phyloP scores from a whole-genome alignment of 2,888 invertebrate genomes.

The Parnassius smintheus region DNA sequence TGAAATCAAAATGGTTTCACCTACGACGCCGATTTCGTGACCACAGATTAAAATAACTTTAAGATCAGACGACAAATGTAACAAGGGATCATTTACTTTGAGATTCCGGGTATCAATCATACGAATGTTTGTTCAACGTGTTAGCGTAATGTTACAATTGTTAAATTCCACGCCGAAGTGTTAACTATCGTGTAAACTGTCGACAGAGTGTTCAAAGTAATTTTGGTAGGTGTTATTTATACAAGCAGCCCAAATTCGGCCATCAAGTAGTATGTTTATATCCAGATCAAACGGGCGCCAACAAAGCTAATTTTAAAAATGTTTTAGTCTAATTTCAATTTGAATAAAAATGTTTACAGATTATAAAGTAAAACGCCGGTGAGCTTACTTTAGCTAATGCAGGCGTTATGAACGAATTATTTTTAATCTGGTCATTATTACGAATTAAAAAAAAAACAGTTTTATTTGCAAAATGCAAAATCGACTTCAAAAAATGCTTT shows the following conservation, averaged over 20 bases:
- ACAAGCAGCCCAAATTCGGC: conserved; percentile 7
- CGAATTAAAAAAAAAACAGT: too few relatives aligned
- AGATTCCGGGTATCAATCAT: conserved; percentile 42
- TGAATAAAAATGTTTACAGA: too few relatives aligned
- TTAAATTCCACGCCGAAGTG: conserved; percentile 28
- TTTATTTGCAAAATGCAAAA: too few relatives aligned
- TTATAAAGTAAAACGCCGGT: too few relatives aligned
- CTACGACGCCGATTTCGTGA: conserved; percentile 27
- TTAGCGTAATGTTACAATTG: conserved; percentile 21
- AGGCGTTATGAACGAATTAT: too few relatives aligned
- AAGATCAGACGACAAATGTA: conserved; percentile 34
- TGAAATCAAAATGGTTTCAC: too few relatives aligned
- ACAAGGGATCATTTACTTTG: conserved; percentile 25
- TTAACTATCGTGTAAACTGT: conserved; percentile 21
- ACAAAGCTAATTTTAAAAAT: too few relatives aligned
- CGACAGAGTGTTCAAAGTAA: conserved; percentile 9
- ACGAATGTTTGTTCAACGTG: conserved; percentile 29
- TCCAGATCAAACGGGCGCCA: conserved; percentile 13
- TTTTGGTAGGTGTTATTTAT: conserved; percentile 17
- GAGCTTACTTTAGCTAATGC: too few relatives aligned
- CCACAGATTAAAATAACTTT: conserved; percentile 31
- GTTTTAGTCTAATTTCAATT: too few relatives aligned
- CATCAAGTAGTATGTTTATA: conserved; percentile 7
- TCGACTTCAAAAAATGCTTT: too few relatives aligned
- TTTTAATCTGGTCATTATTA: too few relatives aligned